Evolutionary conservation across 37 sponge, comb jelly and placozoan species (phyloP).

Genomic region (Hormiphora californensis): DNA sequence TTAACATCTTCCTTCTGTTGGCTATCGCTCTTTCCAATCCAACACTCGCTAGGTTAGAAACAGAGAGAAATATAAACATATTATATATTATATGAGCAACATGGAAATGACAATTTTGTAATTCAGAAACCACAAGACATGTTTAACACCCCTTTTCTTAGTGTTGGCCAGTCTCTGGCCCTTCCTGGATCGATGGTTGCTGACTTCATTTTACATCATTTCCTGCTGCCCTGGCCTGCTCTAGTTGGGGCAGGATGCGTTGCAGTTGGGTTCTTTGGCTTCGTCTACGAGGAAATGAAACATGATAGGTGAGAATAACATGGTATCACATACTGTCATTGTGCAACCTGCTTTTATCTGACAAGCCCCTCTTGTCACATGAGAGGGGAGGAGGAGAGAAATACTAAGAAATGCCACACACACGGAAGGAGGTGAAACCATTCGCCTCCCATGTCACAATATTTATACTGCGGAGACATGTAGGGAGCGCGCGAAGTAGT

Average conservation of each 20-base stretch:
- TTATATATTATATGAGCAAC: no score
- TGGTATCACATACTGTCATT: no score
- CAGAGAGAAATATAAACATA: not conserved
- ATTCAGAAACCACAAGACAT: not conserved
- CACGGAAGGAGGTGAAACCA: no score
- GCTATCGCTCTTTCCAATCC: constrained; percentile 49
- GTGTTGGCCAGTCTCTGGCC: constrained; percentile 51
- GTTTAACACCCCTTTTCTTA: not conserved
- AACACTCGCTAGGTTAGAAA: not conserved
- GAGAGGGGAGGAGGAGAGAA: no score
- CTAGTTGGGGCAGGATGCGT: constrained; percentile 42
- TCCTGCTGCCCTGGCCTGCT: constrained; percentile 53
- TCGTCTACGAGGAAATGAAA: constrained; percentile 10
- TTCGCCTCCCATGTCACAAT: no score
- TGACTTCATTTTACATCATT: constrained; percentile 24
- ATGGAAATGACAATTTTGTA: no score
- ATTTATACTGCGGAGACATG: no score
- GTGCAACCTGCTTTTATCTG: no score
- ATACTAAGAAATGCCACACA: no score
- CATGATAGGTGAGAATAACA: no score
- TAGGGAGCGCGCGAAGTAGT: no score
- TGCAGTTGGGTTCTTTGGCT: constrained; percentile 26
- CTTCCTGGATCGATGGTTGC: constrained; percentile 28
- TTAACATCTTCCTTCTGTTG: constrained; percentile 17
- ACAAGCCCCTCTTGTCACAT: no score